Evolutionary conservation across 2,113 vertebrate species (phyloP), one percentile per base, ranked within the genome.

Genomic region (Struthio camelus): DNA sequence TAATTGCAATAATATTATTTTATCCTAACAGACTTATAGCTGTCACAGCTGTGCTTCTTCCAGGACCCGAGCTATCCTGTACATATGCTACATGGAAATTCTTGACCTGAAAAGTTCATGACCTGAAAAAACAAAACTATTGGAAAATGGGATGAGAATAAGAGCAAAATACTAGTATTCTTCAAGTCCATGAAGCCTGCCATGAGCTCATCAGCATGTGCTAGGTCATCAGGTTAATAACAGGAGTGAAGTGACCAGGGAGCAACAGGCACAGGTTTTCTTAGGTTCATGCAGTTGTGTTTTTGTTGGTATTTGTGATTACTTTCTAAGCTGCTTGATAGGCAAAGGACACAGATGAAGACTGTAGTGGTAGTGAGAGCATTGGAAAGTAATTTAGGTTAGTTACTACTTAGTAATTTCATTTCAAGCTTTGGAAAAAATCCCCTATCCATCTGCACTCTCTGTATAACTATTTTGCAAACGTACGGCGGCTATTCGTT

Each of bases 11-110:
- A 44, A 30, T 11, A 42, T 48, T 61, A 1, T 44, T 24, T 73
- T 28, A 79, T 9, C 69, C 59, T 51, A n/a, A 56, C 11, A 61
- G 38, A 79, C 13, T 27, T 42, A 46, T 8, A 89, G 34, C 19
- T 72, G 40, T 51, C 51, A n/a, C 24, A 46, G 44, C 38, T 87
- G 14, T 72, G 32, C 40, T 79, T 9, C 56, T 54, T 50, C 65
- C 42, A 34, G 25, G 46, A 12, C 36, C 30, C 53, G 32, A 62
- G 48, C 40, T 19, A 3, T 12, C 34, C 54, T 84, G 30, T 36
- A 24, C 22, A 6, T 13, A 22, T 0, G 0, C 30, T 54, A 0
- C 4, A 1, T 50, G 42, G 28, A 51, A 44, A 81, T 46, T 71
- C 56, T 69, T 85, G 51, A 81, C 14, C 46, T 50, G 28, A 44